These are phyloP conservation scores for Darevskia nairensis DNA, from an alignment of 2,797 vertebrate genomes.

Conservation along the genomic window DNA sequence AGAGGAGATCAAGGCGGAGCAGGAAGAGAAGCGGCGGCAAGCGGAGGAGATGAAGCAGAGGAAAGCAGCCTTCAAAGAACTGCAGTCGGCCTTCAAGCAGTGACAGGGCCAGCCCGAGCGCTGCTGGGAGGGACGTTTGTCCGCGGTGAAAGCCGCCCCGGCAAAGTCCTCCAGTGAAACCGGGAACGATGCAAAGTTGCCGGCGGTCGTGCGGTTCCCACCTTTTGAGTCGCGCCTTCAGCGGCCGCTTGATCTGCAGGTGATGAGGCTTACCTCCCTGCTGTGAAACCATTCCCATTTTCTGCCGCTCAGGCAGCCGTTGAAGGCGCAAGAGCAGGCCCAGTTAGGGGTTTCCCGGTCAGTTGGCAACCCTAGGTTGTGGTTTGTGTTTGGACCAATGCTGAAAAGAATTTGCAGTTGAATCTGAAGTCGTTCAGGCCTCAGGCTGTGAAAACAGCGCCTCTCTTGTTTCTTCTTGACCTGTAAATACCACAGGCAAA, in stretches of 20 bases:
- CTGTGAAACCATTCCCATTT: rapidly evolving
- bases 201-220: background rate
- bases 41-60: conserved; percentile 90
- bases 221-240: background rate
- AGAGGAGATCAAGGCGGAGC: conserved; percentile 93
- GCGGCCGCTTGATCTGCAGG: background rate
- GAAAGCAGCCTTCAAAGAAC: conserved; percentile 91
- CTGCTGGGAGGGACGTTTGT: conserved; percentile 23
- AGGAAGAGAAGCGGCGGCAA: conserved; percentile 92
- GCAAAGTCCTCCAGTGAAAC: background rate
- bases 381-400: conserved; percentile 29
- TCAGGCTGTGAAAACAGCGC: background rate
- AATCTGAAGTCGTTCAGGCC: background rate
- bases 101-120: background rate
- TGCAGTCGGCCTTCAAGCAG: conserved; percentile 90
- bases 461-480: background rate
- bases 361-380: background rate
- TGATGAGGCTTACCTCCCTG: too few species aligned
- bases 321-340: background rate
- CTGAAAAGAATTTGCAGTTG: background rate
- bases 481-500: conserved; percentile 7
- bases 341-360: background rate
- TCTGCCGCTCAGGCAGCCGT: background rate
- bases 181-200: background rate
- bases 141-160: background rate